Conservation (phyloP, 2,797 vertebrate genomes). For the Gymnothorax javanicus region DNA sequence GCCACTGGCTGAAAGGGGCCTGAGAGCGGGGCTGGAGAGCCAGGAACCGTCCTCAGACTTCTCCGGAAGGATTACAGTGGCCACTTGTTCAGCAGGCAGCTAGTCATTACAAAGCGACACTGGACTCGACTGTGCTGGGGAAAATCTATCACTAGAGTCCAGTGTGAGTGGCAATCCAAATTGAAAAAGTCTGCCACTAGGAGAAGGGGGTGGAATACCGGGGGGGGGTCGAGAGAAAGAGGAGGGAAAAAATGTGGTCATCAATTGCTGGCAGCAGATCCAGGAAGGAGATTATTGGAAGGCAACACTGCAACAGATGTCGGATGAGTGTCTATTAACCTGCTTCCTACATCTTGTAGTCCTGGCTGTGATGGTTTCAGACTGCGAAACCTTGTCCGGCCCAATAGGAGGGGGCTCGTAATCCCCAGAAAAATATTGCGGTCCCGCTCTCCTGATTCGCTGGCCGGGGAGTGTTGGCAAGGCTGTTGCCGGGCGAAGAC, state of each 20-base stretch:
- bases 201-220: conserved; percentile 38
- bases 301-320: conserved; percentile 79
- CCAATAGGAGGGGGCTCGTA: conserved; percentile 75
- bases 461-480: conserved; percentile 65
- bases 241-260: conserved; percentile 70
- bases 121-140: conserved; percentile 53
- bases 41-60: conserved; percentile 52
- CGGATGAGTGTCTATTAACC: conserved; percentile 85
- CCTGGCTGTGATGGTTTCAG: conserved; percentile 75
- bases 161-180: conserved; percentile 66
- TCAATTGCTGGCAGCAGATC: conserved; percentile 80
- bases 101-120: conserved; percentile 62
- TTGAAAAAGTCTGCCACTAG: conserved; percentile 66
- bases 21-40: conserved; percentile 42
- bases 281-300: conserved; percentile 79
- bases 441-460: conserved; percentile 71
- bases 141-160: conserved; percentile 69
- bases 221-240: conserved; percentile 32
- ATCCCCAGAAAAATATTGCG: conserved; percentile 64
- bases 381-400: conserved; percentile 76
- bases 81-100: conserved; percentile 62
- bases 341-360: conserved; percentile 75
- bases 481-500: conserved; percentile 49
- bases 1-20: conserved; percentile 44
- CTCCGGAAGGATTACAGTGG: conserved; percentile 61